Evolutionary conservation across 2,797 vertebrate genomes (phyloP).

Genomic region (Enteromius fasciolatus): DNA sequence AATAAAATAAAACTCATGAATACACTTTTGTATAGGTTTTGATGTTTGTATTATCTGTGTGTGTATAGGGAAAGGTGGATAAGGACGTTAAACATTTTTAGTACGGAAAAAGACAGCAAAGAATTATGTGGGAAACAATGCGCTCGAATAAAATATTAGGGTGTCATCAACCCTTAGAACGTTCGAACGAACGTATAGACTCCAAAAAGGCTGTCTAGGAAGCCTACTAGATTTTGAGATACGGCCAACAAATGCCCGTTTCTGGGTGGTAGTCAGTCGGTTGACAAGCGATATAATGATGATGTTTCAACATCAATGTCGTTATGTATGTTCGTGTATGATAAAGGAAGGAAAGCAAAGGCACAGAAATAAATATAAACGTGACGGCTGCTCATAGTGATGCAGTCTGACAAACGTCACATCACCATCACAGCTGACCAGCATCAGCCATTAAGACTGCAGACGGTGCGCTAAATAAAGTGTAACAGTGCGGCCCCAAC

Average conservation of each 20-base stretch:
- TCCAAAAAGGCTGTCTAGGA: background rate
- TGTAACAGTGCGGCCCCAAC: background rate
- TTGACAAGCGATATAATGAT: background rate
- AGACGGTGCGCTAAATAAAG: conserved; percentile 22
- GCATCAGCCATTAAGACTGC: conserved; percentile 30
- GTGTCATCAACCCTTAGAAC: background rate
- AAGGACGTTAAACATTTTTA: background rate
- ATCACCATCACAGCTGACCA: conserved; percentile 29
- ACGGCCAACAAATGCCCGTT: background rate
- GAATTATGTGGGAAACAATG: background rate
- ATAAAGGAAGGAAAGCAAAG: background rate
- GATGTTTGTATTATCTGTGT: background rate
- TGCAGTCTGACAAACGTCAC: conserved; percentile 20
- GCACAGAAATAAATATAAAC: background rate
- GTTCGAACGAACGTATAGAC: background rate
- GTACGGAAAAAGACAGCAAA: background rate
- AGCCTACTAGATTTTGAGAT: background rate
- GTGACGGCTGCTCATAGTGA: background rate
- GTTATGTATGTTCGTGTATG: background rate
- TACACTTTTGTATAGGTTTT: background rate
- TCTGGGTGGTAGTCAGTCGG: background rate
- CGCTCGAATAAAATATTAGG: background rate
- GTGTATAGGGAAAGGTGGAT: background rate
- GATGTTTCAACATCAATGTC: background rate
- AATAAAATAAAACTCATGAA: background rate